These are phyloP conservation scores for Trididemnum clinides DNA, from an alignment of 23 tunicate species.

Conservation along the genomic window DNA sequence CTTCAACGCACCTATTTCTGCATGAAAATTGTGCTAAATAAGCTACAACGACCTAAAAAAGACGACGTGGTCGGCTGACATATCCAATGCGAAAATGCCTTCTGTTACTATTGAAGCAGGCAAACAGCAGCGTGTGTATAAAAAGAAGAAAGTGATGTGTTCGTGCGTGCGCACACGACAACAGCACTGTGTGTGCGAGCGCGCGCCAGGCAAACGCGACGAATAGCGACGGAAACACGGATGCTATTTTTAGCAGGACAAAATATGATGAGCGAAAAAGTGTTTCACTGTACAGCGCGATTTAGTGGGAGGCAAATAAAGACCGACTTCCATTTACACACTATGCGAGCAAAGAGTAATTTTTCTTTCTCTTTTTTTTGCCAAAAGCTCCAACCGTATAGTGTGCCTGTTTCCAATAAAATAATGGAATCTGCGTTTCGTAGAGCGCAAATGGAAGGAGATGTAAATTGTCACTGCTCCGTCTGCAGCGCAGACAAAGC, in stretches of 20 bases:
- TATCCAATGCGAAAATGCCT: neutral
- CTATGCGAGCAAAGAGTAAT: no score
- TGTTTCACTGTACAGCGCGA: neutral
- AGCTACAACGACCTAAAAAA: neutral
- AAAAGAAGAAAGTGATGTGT: slow-evolving; percentile 6
- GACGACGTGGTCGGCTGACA: neutral
- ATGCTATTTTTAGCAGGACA: slow-evolving; percentile 47
- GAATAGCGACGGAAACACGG: slow-evolving; percentile 38
- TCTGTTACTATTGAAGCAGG: neutral
- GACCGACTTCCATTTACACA: no score
- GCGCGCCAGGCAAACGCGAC: slow-evolving; percentile 15
- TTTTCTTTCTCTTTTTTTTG: no score
- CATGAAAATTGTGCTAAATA: no score
- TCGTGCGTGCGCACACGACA: neutral
- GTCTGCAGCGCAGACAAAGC: no score
- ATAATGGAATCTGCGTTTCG: no score
- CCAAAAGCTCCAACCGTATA: no score
- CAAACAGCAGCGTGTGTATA: neutral
- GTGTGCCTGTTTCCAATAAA: no score
- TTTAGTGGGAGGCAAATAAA: no score
- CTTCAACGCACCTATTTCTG: no score
- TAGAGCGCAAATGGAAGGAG: no score
- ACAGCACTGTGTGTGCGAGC: slow-evolving; percentile 40
- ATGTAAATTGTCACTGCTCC: no score
- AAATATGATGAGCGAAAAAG: slow-evolving; percentile 12